A percentile compares a stretch with the other conserved stretches of the same genome.
Evolutionary conservation across 2,888 invertebrate genomes (phyloP).

Genomic region (Epinotia brunnichana): DNA sequence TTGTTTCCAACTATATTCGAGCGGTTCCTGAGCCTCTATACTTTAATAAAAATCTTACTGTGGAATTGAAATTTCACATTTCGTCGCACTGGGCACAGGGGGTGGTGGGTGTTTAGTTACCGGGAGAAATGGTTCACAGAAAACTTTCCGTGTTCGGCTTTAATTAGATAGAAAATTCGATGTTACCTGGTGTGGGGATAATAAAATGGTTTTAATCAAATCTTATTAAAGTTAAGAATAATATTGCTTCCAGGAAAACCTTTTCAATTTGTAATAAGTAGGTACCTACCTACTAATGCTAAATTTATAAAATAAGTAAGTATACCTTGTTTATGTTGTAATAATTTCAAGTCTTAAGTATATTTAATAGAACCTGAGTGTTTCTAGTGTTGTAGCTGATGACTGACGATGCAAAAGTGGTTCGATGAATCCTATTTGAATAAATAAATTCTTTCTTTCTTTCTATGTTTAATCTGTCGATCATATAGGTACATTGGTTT

Average conservation of each 20-base stretch:
- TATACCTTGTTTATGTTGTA: no score
- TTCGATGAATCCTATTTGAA: no score
- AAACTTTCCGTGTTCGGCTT: constrained; percentile 56
- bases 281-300: neutral
- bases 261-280: neutral
- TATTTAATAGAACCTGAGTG: no score
- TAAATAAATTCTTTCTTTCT: no score
- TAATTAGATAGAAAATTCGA: constrained; percentile 61
- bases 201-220: constrained; percentile 14
- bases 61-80: constrained; percentile 76
- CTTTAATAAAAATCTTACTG: constrained; percentile 71
- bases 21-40: constrained; percentile 66
- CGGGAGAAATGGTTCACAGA: constrained; percentile 60
- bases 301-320: no score
- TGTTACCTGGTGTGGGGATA: constrained; percentile 25
- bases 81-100: constrained; percentile 58
- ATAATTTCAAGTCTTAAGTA: no score
- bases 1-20: constrained; percentile 80
- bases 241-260: neutral
- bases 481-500: no score
- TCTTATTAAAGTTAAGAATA: neutral
- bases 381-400: no score
- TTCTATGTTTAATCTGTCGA: no score
- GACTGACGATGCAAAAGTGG: no score
- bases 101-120: constrained; percentile 49